phyloP scores from a whole-genome alignment of 2,113 vertebrate species.

The Antigone vipio region DNA sequence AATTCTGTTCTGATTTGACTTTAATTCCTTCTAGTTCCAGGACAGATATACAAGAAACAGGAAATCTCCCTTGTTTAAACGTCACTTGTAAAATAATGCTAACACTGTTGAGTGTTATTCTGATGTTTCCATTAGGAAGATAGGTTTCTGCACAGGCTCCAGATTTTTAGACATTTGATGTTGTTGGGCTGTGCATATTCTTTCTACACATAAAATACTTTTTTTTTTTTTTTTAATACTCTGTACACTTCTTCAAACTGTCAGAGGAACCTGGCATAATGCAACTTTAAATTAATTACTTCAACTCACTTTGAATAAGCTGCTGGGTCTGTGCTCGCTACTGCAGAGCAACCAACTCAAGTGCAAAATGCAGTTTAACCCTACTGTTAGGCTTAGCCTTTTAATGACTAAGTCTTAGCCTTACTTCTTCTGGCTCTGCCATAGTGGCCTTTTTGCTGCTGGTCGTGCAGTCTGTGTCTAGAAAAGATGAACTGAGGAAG shows the following conservation, averaged over 20 bases:
- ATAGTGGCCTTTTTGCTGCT: neutral
- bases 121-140: neutral
- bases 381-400: neutral
- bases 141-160: neutral
- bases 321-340: neutral
- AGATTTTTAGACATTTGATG: neutral
- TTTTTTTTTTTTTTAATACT: neutral
- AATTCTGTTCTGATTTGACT: neutral
- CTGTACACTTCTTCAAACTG: neutral
- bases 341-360: neutral
- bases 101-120: neutral
- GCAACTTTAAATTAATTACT: neutral
- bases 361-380: neutral
- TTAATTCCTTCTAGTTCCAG: neutral
- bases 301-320: neutral
- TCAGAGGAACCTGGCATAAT: neutral
- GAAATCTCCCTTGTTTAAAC: neutral
- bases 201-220: neutral
- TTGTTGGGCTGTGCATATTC: neutral
- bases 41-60: neutral
- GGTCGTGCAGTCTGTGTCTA: neutral
- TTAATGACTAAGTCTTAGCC: neutral
- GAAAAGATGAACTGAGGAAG: neutral
- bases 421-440: neutral
- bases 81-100: neutral